phyloP scores from a whole-genome alignment of 2,113 vertebrate species.

The Climacteris rufus region DNA sequence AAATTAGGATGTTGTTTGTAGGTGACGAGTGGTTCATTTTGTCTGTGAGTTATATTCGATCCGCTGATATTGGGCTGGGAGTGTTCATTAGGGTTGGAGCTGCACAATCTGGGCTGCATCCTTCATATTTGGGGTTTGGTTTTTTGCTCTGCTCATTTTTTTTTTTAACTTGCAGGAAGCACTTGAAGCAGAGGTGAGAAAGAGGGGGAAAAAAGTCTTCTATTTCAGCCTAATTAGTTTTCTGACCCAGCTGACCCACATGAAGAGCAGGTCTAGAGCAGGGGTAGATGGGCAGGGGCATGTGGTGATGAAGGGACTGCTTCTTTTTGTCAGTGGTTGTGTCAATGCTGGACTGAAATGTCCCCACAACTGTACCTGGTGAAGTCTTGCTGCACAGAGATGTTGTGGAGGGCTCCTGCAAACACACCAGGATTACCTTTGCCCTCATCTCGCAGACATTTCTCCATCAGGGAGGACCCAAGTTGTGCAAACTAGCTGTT shows the following conservation, averaged over 20 bases:
- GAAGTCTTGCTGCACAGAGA: background rate
- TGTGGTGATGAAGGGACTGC: background rate
- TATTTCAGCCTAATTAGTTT: background rate
- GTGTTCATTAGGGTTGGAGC: background rate
- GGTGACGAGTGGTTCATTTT: background rate
- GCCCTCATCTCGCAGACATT: background rate
- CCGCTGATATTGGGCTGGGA: background rate
- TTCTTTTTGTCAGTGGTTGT: background rate
- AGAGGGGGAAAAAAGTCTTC: fast-evolving
- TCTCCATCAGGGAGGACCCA: background rate
- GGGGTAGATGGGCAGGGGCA: background rate
- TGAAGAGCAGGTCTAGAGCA: background rate
- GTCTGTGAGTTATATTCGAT: background rate
- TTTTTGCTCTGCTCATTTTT: background rate
- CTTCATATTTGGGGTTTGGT: background rate
- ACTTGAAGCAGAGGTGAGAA: background rate
- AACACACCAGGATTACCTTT: background rate
- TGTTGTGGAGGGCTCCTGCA: background rate
- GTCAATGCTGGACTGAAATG: fast-evolving
- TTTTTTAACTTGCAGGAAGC: background rate
- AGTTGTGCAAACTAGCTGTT: background rate
- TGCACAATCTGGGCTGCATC: background rate
- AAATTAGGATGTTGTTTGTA: background rate
- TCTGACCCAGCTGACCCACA: background rate
- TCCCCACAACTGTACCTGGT: background rate